Evolutionary conservation across 2,797 vertebrate species (phyloP), one percentile per base, ranked within the genome.

Genomic region (Corythornis leucogaster): DNA sequence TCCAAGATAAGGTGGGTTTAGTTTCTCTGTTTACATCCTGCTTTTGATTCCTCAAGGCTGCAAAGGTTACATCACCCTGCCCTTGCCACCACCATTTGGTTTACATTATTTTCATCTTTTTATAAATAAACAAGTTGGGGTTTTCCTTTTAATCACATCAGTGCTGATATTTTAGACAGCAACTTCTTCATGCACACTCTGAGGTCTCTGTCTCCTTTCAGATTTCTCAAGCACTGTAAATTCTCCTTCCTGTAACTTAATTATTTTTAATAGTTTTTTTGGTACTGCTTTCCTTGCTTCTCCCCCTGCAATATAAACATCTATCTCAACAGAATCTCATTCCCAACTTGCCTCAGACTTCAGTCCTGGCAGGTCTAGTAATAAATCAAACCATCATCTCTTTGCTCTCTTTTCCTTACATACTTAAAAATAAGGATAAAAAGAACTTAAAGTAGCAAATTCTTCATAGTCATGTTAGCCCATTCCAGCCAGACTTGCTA

Each of bases 11-110:
- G n/a, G 24, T 73, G 33, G 5, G 13, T 85, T 85, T 80, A 75
- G 62, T 75, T 80, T 87, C 82, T 33, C 31, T 62, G 25, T 79
- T 92, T 84, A 76, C 67, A 76, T 90, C 67, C 75, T 91, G 75
- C 67, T 86, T 89, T 84, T 63, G 15, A 74, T 50, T 12, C 40
- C 51, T 76, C 12, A 22, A 66, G 71, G 55, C 55, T 43, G 30
- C 59, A 79, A 84, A 76, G 59, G 53, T 79, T 73, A 75, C 28
- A 21, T 59, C 54, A 43, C 21, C 8, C 25, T 63, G 69, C 8
- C 33, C 50, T 76, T 78, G 43, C 11, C 50, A 71, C 28, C 22
- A 54, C 14, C 26, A 35, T n/a, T 28, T 31, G 14, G 40, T 14
- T 81, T 59, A 81, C n/a, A 7, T 76, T 70, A 88, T 79, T 86